Evolutionary conservation across 2,888 invertebrate species (phyloP).

Genomic region (Hermaeophaga mercurialis): DNA sequence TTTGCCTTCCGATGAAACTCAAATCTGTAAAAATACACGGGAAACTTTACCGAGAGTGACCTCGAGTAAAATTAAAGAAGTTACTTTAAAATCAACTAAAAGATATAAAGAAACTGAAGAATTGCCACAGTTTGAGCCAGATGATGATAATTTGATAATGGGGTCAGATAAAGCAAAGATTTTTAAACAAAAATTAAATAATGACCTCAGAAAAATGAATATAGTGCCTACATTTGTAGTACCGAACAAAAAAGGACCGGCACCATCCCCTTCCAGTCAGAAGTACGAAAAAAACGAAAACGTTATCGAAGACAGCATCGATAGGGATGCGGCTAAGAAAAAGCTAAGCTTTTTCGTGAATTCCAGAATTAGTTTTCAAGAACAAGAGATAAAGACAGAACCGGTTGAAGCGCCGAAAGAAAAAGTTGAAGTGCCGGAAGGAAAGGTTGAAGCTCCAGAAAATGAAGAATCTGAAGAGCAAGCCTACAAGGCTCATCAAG

Average conservation of each 20-base stretch:
- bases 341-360: conserved; percentile 31
- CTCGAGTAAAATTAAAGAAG: conserved; percentile 33
- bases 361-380: conserved; percentile 8
- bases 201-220: conserved; percentile 34
- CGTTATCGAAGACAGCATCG: conserved; percentile 38
- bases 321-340: conserved; percentile 34
- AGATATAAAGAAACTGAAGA: conserved; percentile 4
- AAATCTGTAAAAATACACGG: neutral
- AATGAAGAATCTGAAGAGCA: neutral
- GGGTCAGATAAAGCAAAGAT: conserved; percentile 40
- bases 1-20: neutral
- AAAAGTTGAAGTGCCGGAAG: neutral
- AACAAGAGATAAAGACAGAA: no score
- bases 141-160: conserved; percentile 40
- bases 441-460: neutral
- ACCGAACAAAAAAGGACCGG: neutral
- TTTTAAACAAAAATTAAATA: conserved; percentile 41
- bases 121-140: conserved; percentile 29
- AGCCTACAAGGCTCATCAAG: conserved; percentile 32
- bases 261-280: neutral
- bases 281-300: conserved; percentile 36
- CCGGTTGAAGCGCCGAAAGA: neutral
- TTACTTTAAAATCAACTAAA: conserved; percentile 35
- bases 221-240: conserved; percentile 24
- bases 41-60: conserved; percentile 10